Conservation (phyloP, 2,797 vertebrate genomes). For the Thamnophis elegans region DNA sequence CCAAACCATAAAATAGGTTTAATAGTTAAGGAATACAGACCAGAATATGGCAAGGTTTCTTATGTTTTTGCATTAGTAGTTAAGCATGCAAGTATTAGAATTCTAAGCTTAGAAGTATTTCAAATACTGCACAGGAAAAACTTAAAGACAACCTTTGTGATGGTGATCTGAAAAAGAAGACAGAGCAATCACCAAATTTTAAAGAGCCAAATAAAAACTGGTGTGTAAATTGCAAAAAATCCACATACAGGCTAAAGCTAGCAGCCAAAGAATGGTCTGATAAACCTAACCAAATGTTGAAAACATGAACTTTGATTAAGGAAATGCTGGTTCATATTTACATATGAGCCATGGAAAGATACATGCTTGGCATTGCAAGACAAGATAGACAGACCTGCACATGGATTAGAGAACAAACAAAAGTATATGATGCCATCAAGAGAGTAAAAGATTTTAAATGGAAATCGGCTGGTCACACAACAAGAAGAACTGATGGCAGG, state of each 20-base stretch:
- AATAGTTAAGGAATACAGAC: not conserved
- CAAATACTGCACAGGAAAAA: not conserved
- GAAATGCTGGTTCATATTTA: not conserved
- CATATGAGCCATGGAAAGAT: not conserved
- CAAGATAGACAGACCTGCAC: not conserved
- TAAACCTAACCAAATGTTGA: not conserved
- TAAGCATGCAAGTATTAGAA: not conserved
- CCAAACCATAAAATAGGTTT: not conserved
- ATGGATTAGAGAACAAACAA: not conserved
- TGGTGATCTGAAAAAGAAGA: not conserved
- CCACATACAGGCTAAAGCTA: not conserved
- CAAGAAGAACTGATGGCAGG: not conserved
- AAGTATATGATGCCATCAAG: not conserved
- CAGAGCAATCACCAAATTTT: not conserved
- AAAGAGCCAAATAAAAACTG: not conserved
- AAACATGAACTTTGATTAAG: not conserved
- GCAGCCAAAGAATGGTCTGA: not conserved
- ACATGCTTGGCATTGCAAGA: not conserved
- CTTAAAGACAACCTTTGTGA: not conserved
- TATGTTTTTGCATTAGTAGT: not conserved
- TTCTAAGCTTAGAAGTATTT: not conserved
- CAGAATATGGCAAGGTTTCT: not conserved
- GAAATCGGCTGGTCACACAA: not conserved
- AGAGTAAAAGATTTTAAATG: not conserved
- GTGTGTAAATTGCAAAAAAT: not conserved